Evolutionary conservation across 2,888 invertebrate genomes (phyloP), one percentile per base, ranked within the genome.

Genomic region (Chymomyza amoena): DNA sequence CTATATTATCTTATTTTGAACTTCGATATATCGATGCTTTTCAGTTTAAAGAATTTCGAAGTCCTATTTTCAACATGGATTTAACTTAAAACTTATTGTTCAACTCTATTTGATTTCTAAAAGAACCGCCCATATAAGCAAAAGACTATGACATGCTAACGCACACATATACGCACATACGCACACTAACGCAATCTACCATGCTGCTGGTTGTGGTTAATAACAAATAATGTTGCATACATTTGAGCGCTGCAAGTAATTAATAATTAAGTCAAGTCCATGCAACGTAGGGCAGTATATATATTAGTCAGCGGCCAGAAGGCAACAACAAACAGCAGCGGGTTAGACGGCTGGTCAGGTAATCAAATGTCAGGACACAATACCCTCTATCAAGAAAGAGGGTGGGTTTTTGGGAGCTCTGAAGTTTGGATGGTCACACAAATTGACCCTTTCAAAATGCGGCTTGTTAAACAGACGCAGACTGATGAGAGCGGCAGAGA

Each of bases 261-360:
- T 76, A 72, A 74, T 74, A 67, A 74, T 74, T 45, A 18, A 69
- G n/a, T 62, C 51, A 54, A 39, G 32, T 5, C 18, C 57, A 4
- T 25, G 28, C 10, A 60, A 18, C 62, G 65, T 60, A 6, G 32
- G 56, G 64, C 60, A 68, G 66, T 61, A 70, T 73, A 65, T 63
- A 70, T 70, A 75, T 74, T 73, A 64, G 70, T 65, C 15, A 25
- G 25, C 32, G 20, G 16, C 13, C 15, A 25, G 25, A 7, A 57
- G 20, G 7, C 64, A 61, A 32, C 52, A 39, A 64, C 18, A 61
- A 25, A 25, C 4, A 25, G 25, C 4, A 10, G 28, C 61, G 25
- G 25, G 25, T 25, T 25, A 25, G 25, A 25, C 25, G 25, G 32
- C 9, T 28, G 56, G 68, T 54, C 69, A 67, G 64, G 72, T 57